Evolutionary conservation across 2,797 vertebrate species (phyloP), one percentile per base, ranked within the genome.

Genomic region (Eurystomus glaucurus): DNA sequence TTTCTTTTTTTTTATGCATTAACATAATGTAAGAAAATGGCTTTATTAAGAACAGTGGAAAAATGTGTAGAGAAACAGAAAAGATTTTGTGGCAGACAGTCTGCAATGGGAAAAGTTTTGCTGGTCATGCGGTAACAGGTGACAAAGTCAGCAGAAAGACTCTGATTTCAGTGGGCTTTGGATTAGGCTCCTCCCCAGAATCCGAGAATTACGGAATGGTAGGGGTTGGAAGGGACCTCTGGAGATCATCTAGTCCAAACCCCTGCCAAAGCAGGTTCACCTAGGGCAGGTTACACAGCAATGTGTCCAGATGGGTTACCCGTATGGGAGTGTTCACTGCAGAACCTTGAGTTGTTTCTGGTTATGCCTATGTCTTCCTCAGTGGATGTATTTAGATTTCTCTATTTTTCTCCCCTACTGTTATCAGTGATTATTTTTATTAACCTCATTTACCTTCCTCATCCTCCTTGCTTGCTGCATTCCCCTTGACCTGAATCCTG

Each of bases 11-110:
- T 52, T 46, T 9, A 4, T 75, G 78, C 93, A 97, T 96, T 96
- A 97, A 94, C 93, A 94, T 96, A 97, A 96, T 90, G 79, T 89
- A 94, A 96, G 94, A 96, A 97, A 97, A 97, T 90, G 9, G 52
- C 91, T 97, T 97, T 96, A 96, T 97, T 97, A 97, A 75, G 90
- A 98, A 94, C 90, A 95, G 90, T 90, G 93, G 96, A 96, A 97
- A 96, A 97, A 95, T n/a, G 64, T 66, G 60, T 37, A 88, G 87
- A 94, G 94, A 79, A 96, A 68, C 62, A 90, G 82, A 90, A 85
- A 89, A 93, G 90, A 88, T 96, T 89, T 90, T 95, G 81, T 94
- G 87, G 77, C 64, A 88, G 90, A 76, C 90, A 78, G 78, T 81
- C 45, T 94, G 84, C 84, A 94, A 60, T 75, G 68, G 93, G 93